Evolutionary conservation across 2,888 invertebrate genomes (phyloP).

Genomic region (Melolontha melolontha): DNA sequence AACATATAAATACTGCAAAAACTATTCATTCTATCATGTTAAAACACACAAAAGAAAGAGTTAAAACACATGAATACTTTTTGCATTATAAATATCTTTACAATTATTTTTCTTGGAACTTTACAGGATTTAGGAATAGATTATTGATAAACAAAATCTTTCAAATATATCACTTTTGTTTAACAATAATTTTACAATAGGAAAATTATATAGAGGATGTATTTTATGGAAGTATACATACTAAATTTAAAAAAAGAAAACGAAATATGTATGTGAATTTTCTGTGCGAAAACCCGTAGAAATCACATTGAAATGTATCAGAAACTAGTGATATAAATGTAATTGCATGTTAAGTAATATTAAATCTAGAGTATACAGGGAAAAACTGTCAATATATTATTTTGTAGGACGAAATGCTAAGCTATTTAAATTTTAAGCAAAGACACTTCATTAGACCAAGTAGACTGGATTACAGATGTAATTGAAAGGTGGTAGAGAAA

Average conservation of each 20-base stretch:
- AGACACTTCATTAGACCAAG: too few species aligned
- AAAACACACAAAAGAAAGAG: constrained; percentile 5
- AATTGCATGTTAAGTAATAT: too few species aligned
- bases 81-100: constrained; percentile 42
- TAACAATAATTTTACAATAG: constrained; percentile 38
- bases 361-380: neutral
- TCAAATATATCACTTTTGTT: constrained; percentile 9
- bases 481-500: too few species aligned
- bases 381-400: too few species aligned
- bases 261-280: constrained; percentile 28
- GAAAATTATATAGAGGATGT: neutral
- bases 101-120: constrained; percentile 17
- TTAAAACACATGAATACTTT: constrained; percentile 25
- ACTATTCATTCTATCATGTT: constrained; percentile 32
- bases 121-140: constrained; percentile 31
- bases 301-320: neutral
- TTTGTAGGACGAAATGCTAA: too few species aligned
- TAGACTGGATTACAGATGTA: too few species aligned
- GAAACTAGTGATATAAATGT: too few species aligned
- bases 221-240: constrained; percentile 12
- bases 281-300: constrained; percentile 2
- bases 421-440: too few species aligned
- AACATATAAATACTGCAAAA: constrained; percentile 30
- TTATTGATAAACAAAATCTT: constrained; percentile 32
- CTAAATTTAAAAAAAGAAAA: constrained; percentile 10